Percentiles rank a stretch among this genome's conserved stretches.
Evolutionary conservation across 1,140 invertebrate genomes (phyloP).

Genomic region (Brachionus rotundiformis): DNA sequence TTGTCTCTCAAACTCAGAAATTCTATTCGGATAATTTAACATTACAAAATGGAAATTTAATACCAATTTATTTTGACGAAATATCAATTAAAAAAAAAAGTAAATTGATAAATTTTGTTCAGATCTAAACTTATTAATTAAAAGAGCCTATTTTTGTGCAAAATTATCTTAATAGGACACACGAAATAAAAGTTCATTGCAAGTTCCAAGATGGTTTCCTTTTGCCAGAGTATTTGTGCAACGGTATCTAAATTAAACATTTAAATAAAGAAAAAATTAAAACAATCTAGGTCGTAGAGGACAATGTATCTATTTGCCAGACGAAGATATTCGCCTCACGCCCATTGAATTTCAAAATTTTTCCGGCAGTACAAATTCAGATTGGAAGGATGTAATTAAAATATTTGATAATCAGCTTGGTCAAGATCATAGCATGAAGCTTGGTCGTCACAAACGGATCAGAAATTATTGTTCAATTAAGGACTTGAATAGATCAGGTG

Average conservation of each 20-base stretch:
- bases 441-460: not conserved
- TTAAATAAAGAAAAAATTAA: not conserved
- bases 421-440: not conserved
- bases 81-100: constrained; percentile 9
- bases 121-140: too few relatives aligned
- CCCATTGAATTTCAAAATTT: constrained; percentile 46
- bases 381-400: constrained; percentile 42
- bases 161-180: not conserved
- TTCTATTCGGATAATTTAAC: not conserved
- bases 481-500: not conserved
- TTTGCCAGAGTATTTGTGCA: not conserved
- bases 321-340: not conserved
- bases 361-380: constrained; percentile 22
- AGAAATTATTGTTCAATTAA: not conserved
- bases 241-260: not conserved
- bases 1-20: not conserved
- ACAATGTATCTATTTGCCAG: not conserved
- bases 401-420: constrained; percentile 9
- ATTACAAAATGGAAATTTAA: not conserved
- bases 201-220: not conserved
- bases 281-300: not conserved
- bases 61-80: constrained; percentile 15
- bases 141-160: not conserved
- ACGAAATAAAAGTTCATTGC: not conserved
- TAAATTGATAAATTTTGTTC: not conserved